A percentile compares a stretch with the other conserved stretches of the same genome.
Conservation (phyloP, 2,113 vertebrate genomes). For the Ornithorhynchus anatinus region DNA sequence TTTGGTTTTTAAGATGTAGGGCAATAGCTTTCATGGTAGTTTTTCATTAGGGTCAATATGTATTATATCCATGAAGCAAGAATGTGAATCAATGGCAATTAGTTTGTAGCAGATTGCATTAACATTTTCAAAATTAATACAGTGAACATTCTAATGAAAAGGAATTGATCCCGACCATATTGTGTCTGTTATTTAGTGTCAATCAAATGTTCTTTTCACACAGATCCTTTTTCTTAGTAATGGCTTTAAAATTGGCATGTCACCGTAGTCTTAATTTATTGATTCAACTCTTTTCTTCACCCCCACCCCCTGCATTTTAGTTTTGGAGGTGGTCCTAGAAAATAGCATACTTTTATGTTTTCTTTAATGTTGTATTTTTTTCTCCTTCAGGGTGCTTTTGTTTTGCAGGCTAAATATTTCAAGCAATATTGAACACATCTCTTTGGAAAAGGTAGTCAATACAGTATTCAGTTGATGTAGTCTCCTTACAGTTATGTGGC, state of each 20-base stretch:
- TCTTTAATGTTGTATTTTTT: slow-evolving; percentile 5
- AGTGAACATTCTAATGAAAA: slow-evolving; percentile 20
- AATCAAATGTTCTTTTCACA: slow-evolving; percentile 16
- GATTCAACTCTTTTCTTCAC: too few relatives aligned
- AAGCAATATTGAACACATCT: too few relatives aligned
- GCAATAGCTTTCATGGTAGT: not conserved
- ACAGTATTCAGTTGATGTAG: too few relatives aligned
- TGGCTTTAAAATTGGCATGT: slow-evolving; percentile 23
- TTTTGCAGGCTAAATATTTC: too few relatives aligned
- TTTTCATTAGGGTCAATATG: not conserved
- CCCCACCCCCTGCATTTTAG: slow-evolving; percentile 1
- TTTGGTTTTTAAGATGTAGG: slow-evolving; percentile 27
- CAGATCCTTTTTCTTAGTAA: slow-evolving; percentile 17
- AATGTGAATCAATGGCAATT: slow-evolving; percentile 45
- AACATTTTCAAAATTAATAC: slow-evolving; percentile 53
- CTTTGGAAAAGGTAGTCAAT: too few relatives aligned
- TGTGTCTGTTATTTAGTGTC: slow-evolving; percentile 15
- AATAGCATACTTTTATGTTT: not conserved
- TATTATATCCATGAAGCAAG: slow-evolving; percentile 17
- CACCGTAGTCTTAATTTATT: slow-evolving; percentile 27
- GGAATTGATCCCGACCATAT: slow-evolving; percentile 16
- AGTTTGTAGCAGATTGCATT: slow-evolving; percentile 49
- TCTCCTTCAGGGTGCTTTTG: slow-evolving; percentile 16
- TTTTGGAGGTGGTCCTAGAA: slow-evolving; percentile 7
- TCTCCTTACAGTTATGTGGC: too few relatives aligned